Conservation (phyloP, 2,797 vertebrate genomes). For the Rhinichthys osculus region DNA sequence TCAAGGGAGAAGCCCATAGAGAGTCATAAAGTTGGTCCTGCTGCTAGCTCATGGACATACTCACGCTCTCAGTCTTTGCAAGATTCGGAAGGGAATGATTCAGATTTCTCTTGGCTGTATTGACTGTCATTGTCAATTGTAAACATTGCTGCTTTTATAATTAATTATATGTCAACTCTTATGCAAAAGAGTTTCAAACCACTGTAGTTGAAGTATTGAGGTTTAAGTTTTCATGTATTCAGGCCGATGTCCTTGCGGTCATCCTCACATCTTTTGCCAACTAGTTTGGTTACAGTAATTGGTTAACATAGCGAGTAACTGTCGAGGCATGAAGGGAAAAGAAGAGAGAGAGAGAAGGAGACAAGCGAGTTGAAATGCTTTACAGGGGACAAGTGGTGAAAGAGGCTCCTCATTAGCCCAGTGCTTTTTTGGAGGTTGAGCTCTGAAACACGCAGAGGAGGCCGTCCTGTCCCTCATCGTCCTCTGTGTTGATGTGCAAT, state of each 20-base stretch:
- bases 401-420: slow-evolving; percentile 44
- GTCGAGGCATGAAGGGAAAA: slow-evolving; percentile 9
- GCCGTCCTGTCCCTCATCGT: slow-evolving; percentile 35
- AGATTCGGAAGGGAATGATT: no score
- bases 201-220: slow-evolving; percentile 2
- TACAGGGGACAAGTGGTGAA: slow-evolving; percentile 5
- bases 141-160: not conserved
- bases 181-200: not conserved
- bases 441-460: slow-evolving; percentile 33
- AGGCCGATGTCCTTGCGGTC: slow-evolving; percentile 19
- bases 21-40: no score
- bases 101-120: no score
- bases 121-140: no score
- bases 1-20: no score
- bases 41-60: no score
- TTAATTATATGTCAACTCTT: not conserved
- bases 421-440: slow-evolving; percentile 25
- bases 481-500: slow-evolving; percentile 52
- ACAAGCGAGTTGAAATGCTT: slow-evolving; percentile 4
- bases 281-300: slow-evolving; percentile 42
- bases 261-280: not conserved
- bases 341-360: not conserved
- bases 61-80: no score
- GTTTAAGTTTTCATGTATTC: slow-evolving; percentile 13
- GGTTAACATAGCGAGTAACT: slow-evolving; percentile 31